A percentile compares a stretch with the other conserved stretches of the same genome.
Evolutionary conservation across 1,140 invertebrate species (phyloP).

Genomic region (Cataglyphis hispanica): DNA sequence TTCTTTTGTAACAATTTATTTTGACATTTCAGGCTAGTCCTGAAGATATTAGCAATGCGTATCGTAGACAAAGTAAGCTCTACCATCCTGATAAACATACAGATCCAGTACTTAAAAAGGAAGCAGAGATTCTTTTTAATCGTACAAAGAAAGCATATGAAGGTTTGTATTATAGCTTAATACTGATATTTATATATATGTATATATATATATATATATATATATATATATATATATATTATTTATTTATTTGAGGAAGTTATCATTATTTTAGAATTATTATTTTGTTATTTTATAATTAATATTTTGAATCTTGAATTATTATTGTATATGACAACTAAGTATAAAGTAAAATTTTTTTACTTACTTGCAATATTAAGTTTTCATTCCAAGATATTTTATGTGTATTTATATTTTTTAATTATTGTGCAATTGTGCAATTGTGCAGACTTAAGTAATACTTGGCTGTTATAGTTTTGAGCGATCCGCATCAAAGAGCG

Average conservation of each 20-base stretch:
- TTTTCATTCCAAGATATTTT: not conserved
- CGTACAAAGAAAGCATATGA: constrained; percentile 97
- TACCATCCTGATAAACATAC: constrained; percentile 98
- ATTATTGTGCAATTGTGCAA: too few species aligned
- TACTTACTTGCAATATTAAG: not conserved
- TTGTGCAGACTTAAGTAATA: constrained; percentile 8
- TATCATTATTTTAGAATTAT: constrained; percentile 6
- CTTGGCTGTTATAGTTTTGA: constrained; percentile 88
- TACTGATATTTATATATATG: not conserved
- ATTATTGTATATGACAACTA: not conserved
- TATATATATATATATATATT: too few species aligned
- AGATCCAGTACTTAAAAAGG: constrained; percentile 92
- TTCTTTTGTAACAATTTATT: not conserved
- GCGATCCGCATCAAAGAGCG: constrained; percentile 92
- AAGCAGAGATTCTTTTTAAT: constrained; percentile 96
- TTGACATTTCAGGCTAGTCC: constrained; percentile 90
- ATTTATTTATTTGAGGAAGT: not conserved
- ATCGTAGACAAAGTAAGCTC: constrained; percentile 94
- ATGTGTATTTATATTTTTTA: not conserved
- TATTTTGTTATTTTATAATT: not conserved
- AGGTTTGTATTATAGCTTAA: constrained; percentile 87
- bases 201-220: too few species aligned
- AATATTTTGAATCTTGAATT: not conserved
- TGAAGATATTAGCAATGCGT: constrained; percentile 97
- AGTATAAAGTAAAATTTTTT: constrained; percentile 17